Conservation (phyloP, 2,888 invertebrate species). For the Eremobia ochroleuca region DNA sequence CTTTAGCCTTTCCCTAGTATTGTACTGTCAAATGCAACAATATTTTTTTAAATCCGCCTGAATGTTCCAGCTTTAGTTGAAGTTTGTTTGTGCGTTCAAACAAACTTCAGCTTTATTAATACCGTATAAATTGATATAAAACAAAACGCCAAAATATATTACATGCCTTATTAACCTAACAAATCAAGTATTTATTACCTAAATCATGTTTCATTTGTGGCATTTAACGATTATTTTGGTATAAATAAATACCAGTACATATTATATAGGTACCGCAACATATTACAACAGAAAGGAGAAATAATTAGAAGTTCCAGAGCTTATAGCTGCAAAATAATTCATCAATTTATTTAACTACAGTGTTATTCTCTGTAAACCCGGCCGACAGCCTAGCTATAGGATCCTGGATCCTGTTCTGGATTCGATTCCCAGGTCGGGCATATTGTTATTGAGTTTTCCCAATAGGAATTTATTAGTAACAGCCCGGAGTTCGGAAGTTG, state of each 20-base stretch:
- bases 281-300: not conserved
- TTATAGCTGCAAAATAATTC: not conserved
- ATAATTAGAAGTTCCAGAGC: not conserved
- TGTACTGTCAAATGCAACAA: no score
- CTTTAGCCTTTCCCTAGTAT: not conserved
- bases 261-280: no score
- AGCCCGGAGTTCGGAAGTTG: no score
- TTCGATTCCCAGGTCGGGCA: no score
- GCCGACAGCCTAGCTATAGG: no score
- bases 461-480: no score
- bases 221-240: slow-evolving; percentile 18
- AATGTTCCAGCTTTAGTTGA: not conserved
- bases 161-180: slow-evolving; percentile 48
- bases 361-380: not conserved
- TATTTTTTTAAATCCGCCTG: not conserved
- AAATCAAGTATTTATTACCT: slow-evolving; percentile 55
- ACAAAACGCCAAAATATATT: no score
- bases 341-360: not conserved
- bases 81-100: not conserved
- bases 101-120: no score
- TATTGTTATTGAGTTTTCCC: no score
- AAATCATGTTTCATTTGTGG: slow-evolving; percentile 22
- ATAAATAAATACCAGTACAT: not conserved
- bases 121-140: no score
- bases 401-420: no score